phyloP scores from a whole-genome alignment of 1,140 invertebrate species.

The Bombus consobrinus region DNA sequence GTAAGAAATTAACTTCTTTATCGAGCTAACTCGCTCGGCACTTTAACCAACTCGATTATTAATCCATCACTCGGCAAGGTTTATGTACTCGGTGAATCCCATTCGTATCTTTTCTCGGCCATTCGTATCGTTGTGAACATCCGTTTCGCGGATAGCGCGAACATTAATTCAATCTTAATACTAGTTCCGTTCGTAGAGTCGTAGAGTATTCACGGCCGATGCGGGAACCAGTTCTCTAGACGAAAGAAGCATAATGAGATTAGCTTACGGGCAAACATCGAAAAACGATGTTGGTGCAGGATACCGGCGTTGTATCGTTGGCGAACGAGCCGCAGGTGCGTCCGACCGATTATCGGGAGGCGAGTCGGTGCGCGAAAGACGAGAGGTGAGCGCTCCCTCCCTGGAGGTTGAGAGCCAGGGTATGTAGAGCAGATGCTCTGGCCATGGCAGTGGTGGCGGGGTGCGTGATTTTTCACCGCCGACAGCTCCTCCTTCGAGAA shows the following conservation, averaged over 20 bases:
- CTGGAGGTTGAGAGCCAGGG: conserved; percentile 75
- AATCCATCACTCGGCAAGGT: conserved; percentile 2
- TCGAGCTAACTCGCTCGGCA: too few species aligned
- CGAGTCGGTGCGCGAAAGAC: conserved; percentile 29
- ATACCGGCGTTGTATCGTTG: background rate
- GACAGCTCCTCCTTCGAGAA: conserved; percentile 78
- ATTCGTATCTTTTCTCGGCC: background rate
- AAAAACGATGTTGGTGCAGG: conserved; percentile 34
- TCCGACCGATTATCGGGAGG: conserved; percentile 37
- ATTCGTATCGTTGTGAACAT: background rate
- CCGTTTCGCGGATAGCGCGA: conserved; percentile 24
- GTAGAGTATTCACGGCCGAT: background rate
- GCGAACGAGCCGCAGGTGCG: conserved; percentile 50
- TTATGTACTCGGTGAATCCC: background rate
- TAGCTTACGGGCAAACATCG: conserved; percentile 39
- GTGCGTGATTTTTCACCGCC: conserved; percentile 79
- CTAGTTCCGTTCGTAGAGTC: conserved; percentile 6
- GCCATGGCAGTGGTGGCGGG: conserved; percentile 68
- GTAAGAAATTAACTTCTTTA: background rate
- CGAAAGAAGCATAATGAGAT: conserved; percentile 38
- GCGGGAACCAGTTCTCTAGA: conserved; percentile 46
- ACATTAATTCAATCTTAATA: conserved; percentile 33
- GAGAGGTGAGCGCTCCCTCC: conserved; percentile 1
- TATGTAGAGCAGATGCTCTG: conserved; percentile 79
- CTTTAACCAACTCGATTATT: background rate